phyloP scores from a whole-genome alignment of 2,113 vertebrate genomes.

The Daubentonia madagascariensis region DNA sequence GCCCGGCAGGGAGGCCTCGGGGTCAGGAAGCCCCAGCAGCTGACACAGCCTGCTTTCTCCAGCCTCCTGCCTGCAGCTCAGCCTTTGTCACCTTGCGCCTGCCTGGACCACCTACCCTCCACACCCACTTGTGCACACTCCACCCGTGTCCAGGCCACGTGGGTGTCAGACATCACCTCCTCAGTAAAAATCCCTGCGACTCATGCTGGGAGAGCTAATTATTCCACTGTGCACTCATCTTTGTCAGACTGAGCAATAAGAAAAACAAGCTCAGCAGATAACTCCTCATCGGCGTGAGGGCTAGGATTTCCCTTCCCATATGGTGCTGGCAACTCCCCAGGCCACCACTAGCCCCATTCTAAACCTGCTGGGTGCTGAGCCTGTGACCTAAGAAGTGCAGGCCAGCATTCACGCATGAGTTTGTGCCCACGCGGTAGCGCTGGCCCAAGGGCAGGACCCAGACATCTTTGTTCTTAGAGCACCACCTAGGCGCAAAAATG shows the following conservation, averaged over 20 bases:
- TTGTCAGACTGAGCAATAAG: background rate
- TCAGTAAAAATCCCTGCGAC: background rate
- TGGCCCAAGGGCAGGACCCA: background rate
- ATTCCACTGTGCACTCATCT: too few relatives aligned
- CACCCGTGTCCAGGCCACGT: too few relatives aligned
- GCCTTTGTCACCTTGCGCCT: background rate
- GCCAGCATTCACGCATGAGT: too few relatives aligned
- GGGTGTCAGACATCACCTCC: background rate
- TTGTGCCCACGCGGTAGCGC: background rate
- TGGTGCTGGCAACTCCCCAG: background rate
- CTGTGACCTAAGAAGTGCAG: accelerated
- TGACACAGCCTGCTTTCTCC: too few relatives aligned
- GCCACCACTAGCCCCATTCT: background rate
- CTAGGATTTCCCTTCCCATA: background rate
- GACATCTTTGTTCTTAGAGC: background rate
- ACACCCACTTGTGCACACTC: background rate
- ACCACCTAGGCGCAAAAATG: too few relatives aligned
- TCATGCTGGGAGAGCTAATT: too few relatives aligned
- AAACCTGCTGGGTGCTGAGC: accelerated
- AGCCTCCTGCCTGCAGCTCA: background rate
- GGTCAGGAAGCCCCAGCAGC: too few relatives aligned
- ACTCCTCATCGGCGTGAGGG: background rate
- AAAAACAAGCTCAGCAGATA: too few relatives aligned
- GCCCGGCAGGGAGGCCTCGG: accelerated
- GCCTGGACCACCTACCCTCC: background rate